phyloP scores from a whole-genome alignment of 2,113 vertebrate species.

The Plestiodon gilberti region DNA sequence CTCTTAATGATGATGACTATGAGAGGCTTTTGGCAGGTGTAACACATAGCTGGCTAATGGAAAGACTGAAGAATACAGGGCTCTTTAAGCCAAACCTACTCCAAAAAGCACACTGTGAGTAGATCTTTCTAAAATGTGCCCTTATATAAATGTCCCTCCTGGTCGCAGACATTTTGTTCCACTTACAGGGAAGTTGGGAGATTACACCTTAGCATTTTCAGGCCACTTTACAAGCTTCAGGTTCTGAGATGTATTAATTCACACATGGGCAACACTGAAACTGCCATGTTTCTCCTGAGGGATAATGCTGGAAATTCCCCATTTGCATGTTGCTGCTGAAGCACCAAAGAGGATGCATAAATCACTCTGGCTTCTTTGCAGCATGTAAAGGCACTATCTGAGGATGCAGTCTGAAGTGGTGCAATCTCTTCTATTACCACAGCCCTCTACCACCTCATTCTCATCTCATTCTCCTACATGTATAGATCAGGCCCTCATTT shows the following conservation, averaged over 20 bases:
- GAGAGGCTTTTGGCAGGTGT: slow-evolving; percentile 85
- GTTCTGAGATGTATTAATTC: not conserved
- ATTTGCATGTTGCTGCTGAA: not conserved
- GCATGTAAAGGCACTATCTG: not conserved
- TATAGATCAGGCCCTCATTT: no score
- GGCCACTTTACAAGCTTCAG: not conserved
- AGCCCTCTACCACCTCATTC: no score
- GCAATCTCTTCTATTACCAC: no score
- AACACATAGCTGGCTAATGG: slow-evolving; percentile 82
- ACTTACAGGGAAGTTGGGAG: not conserved
- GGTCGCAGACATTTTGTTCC: not conserved
- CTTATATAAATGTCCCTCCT: not conserved
- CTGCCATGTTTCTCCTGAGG: not conserved
- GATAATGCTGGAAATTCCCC: not conserved
- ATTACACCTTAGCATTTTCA: not conserved
- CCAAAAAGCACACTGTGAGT: slow-evolving; percentile 81
- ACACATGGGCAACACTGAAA: not conserved
- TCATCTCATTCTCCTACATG: no score
- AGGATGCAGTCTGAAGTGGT: not conserved
- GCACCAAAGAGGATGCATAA: not conserved
- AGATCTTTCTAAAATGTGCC: not conserved
- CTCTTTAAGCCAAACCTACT: slow-evolving; percentile 77
- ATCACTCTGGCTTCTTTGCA: not conserved
- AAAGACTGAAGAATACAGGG: slow-evolving; percentile 76
- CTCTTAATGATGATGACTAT: slow-evolving; percentile 81